phyloP scores from a whole-genome alignment of 2,888 invertebrate species.

The Hydrotaea cyrtoneurina region DNA sequence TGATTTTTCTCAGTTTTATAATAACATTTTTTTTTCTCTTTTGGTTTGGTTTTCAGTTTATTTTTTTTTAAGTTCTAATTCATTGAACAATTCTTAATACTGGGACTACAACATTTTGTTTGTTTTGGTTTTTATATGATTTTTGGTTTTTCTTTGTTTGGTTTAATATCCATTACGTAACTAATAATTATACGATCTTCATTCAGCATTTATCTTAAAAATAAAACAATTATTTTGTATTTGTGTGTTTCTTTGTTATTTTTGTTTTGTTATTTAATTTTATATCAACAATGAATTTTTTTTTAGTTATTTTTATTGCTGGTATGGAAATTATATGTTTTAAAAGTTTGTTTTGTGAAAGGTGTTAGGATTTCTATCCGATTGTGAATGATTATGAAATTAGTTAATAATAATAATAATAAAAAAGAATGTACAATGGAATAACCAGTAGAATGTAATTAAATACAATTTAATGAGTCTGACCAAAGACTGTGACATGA shows the following conservation, averaged over 20 bases:
- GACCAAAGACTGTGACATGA: no score
- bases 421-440: no score
- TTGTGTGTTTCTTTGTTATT: background rate
- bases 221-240: conserved; percentile 18
- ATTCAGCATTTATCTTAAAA: conserved; percentile 61
- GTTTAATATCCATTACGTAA: conserved; percentile 56
- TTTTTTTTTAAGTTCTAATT: conserved; percentile 60
- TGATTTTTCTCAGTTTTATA: conserved; percentile 53
- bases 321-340: conserved; percentile 1
- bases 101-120: conserved; percentile 67
- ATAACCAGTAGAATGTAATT: no score
- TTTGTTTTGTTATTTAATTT: conserved; percentile 12
- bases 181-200: conserved; percentile 67
- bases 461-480: no score
- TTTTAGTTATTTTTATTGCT: conserved; percentile 22
- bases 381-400: no score
- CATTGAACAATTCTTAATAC: conserved; percentile 65
- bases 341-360: conserved; percentile 11
- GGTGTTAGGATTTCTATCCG: background rate
- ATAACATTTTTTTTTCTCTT: conserved; percentile 39
- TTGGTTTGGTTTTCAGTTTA: conserved; percentile 42
- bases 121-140: conserved; percentile 57
- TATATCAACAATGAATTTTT: conserved; percentile 33
- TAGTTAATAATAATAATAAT: no score
- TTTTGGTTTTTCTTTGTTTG: conserved; percentile 42